A percentile compares a stretch with the other conserved stretches of the same genome.
phyloP scores from a whole-genome alignment of 2,797 vertebrate genomes.

The Hydrocynus forskahlii region DNA sequence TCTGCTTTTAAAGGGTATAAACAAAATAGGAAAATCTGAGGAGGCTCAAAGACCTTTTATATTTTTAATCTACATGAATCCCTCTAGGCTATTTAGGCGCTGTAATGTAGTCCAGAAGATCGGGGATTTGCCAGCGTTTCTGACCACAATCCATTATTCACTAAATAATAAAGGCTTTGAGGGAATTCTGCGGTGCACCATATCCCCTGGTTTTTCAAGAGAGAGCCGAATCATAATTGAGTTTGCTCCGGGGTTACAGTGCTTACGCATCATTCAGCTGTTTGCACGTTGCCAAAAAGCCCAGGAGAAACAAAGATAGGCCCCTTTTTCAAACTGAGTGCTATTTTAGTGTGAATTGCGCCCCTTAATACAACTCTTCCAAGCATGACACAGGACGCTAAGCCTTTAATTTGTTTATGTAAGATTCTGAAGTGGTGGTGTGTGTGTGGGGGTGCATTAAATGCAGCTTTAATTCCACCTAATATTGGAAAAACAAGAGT shows the following conservation, averaged over 20 bases:
- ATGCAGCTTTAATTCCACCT: constrained; percentile 27
- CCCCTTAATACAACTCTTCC: constrained; percentile 4
- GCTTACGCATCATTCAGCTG: constrained; percentile 42
- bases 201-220: constrained; percentile 9
- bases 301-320: constrained; percentile 4
- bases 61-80: not conserved
- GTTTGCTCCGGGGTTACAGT: constrained; percentile 38
- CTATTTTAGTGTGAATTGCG: constrained; percentile 33
- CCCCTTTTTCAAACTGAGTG: constrained; percentile 12
- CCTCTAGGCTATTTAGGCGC: not conserved
- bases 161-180: constrained; percentile 61
- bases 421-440: constrained; percentile 26
- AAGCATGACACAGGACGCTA: constrained; percentile 9
- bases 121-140: constrained; percentile 45
- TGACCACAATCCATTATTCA: constrained; percentile 72
- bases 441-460: constrained; percentile 13
- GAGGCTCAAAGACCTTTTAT: not conserved
- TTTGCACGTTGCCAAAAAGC: constrained; percentile 27
- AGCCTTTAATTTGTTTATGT: constrained; percentile 45
- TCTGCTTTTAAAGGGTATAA: not conserved
- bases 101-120: constrained; percentile 21
- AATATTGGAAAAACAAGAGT: constrained; percentile 30
- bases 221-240: constrained; percentile 28
- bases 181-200: constrained; percentile 24
- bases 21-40: not conserved